Percentiles rank a stretch among this genome's conserved stretches.
phyloP scores from a whole-genome alignment of 2,888 invertebrate genomes.

The Leuctra nigra region DNA sequence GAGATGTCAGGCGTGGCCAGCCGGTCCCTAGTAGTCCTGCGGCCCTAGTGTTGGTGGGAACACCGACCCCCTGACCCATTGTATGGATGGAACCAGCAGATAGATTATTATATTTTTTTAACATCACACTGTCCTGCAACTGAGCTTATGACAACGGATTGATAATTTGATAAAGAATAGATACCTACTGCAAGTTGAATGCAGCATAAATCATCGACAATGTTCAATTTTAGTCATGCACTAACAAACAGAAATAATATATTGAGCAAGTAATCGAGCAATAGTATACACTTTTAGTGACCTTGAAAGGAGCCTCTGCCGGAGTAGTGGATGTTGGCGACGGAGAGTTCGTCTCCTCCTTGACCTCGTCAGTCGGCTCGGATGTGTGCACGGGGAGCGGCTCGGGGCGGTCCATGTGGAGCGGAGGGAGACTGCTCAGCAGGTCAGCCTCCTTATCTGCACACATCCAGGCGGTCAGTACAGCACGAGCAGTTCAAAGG shows the following conservation, averaged over 20 bases:
- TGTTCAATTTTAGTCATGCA: not conserved
- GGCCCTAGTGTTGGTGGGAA: no score
- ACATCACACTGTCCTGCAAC: no score
- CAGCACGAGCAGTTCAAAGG: no score
- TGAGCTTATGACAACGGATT: no score
- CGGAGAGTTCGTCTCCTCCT: slow-evolving; percentile 10
- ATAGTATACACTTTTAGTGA: not conserved
- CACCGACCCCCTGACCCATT: no score
- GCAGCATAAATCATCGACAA: no score
- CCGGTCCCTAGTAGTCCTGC: no score
- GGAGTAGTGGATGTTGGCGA: slow-evolving; percentile 18
- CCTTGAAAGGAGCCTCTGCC: slow-evolving; percentile 15
- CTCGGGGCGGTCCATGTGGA: not conserved
- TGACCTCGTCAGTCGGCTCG: slow-evolving; percentile 23
- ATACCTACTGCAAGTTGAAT: no score
- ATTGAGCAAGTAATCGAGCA: not conserved
- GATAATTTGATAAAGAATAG: no score
- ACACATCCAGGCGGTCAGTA: not conserved
- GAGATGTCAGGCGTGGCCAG: no score
- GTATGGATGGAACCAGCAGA: no score
- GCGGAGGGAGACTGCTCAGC: not conserved
- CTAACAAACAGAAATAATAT: not conserved
- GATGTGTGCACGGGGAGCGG: slow-evolving; percentile 16
- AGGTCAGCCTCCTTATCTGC: slow-evolving; percentile 17
- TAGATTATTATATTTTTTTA: no score